Base-by-base conservation (phyloP, 2,113 vertebrate genomes). In the Geococcyx californianus region DNA sequence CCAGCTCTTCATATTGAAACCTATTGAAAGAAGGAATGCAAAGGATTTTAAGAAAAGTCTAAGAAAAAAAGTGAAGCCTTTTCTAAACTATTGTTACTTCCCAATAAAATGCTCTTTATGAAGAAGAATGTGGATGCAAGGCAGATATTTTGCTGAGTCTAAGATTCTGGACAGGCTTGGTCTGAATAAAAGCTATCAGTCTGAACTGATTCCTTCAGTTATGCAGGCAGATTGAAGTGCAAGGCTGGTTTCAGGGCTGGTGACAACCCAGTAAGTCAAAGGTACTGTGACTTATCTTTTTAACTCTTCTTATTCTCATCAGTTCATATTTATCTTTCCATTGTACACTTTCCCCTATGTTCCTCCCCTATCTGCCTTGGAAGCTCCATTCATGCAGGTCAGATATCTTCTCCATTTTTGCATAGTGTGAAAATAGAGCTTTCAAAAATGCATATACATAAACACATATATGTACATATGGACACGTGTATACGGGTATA, bases 11-110 rank as follows among this genome's bases (percentile, higher is more conserved):
- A 94, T 93, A 89, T 75, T 97, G 95, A 97, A 97, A 40, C 16
- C 45, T 80, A 64, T 92, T 97, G 95, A 98, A 97, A 97, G 89
- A 89, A 96, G 95, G 97, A 97, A 96, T 84, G 92, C 33, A 79
- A 97, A 97, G 63, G 69, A 94, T 87, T 80, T 96, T 84, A 96
- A 94, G 77, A 95, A 95, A 94, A 80, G 91, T 92, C 79, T 79
- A 56, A 95, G 64, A 34, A 89, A 94, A 91, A 77, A 23, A n/a
- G 6, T 44, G 85, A 74, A 88, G 15, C 21, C 91, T 96, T 97
- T 97, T 94, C 85, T 82, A 90, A 96, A 86, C 36, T 84, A 74
- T 68, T 94, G 78, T 21, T 93, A 13, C 93, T 96, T 88, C 69
- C 49, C 89, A 97, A 90, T 58, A 95, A 95, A 84, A 67, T 64